phyloP scores from a whole-genome alignment of 2,113 vertebrate species.

The Lota lota region DNA sequence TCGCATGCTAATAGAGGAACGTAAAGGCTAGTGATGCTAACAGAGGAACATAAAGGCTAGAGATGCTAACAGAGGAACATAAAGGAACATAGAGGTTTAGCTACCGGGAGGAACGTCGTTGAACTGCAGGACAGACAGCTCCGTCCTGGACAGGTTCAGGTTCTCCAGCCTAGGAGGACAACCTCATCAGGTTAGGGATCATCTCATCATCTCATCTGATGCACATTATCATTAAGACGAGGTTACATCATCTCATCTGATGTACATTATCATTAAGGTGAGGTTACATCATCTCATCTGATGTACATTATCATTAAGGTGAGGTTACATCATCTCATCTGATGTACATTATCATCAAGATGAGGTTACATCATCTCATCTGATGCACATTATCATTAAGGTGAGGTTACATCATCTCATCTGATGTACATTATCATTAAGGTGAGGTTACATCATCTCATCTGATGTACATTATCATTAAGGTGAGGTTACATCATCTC shows the following conservation, averaged over 20 bases:
- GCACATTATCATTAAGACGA: background rate
- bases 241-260: background rate
- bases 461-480: background rate
- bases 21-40: too few species aligned
- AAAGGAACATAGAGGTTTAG: too few species aligned
- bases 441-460: background rate
- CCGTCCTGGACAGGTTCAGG: conserved; percentile 50
- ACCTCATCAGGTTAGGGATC: background rate
- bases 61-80: too few species aligned
- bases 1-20: too few species aligned
- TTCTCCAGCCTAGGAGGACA: conserved; percentile 80
- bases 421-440: background rate
- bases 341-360: background rate
- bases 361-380: background rate
- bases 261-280: background rate
- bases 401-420: background rate
- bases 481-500: background rate
- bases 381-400: background rate
- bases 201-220: background rate
- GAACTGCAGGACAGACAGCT: conserved; percentile 37
- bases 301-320: background rate
- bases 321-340: background rate
- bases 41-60: too few species aligned
- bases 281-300: background rate
- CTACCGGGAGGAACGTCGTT: conserved; percentile 45